Conservation (phyloP, 1,140 invertebrate genomes). For the Temnothorax longispinosus region DNA sequence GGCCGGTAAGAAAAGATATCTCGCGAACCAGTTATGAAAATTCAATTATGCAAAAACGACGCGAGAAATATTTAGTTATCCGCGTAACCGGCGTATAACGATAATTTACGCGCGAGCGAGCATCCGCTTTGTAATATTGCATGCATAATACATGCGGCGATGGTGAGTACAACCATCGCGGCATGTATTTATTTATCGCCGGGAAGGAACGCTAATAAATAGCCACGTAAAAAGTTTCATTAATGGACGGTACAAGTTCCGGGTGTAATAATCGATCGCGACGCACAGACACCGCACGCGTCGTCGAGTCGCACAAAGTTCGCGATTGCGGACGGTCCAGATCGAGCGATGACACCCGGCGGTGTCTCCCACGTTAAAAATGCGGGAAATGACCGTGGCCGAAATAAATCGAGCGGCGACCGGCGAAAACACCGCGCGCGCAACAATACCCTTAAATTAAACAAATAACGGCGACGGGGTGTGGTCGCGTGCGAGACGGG, state of each 20-base stretch:
- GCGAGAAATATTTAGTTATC: constrained; percentile 51
- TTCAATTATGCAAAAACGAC: constrained; percentile 55
- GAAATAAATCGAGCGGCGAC: constrained; percentile 59
- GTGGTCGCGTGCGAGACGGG: constrained; percentile 67
- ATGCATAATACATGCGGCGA: constrained; percentile 54
- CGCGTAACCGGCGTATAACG: constrained; percentile 27
- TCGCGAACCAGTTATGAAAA: constrained; percentile 53
- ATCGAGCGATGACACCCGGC: background rate
- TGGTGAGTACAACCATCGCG: background rate
- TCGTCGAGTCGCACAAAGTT: background rate
- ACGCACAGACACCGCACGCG: background rate
- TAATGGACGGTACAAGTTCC: constrained; percentile 24
- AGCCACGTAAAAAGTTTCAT: constrained; percentile 46
- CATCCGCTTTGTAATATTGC: constrained; percentile 39
- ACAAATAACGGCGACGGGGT: constrained; percentile 77
- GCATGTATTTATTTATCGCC: constrained; percentile 31
- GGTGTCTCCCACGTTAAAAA: constrained; percentile 69
- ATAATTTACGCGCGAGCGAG: constrained; percentile 40
- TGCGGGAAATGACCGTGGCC: constrained; percentile 56
- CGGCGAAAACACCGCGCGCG: constrained; percentile 55
- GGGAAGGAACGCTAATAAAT: constrained; percentile 28
- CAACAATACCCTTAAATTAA: constrained; percentile 81
- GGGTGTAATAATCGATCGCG: background rate
- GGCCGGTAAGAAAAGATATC: constrained; percentile 7
- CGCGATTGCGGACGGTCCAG: background rate